Percentiles rank a stretch among this genome's conserved stretches.
phyloP scores from a whole-genome alignment of 1,140 invertebrate genomes.

The Geopemphigus sp. region DNA sequence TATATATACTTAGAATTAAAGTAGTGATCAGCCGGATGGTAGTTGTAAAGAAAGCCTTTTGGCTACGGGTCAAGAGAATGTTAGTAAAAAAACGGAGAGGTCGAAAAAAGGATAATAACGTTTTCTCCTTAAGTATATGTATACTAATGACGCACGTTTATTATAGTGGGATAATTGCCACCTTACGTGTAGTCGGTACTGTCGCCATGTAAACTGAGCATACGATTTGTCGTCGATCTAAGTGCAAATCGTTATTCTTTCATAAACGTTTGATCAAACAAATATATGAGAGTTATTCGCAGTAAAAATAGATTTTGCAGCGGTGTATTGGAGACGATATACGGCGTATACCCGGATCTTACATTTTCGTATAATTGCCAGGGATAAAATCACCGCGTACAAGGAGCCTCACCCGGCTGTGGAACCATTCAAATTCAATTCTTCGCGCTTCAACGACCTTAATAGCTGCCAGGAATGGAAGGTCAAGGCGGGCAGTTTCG shows the following conservation, averaged over 20 bases:
- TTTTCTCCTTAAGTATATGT: neutral
- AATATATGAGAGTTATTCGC: too few relatives aligned
- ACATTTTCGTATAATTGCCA: too few relatives aligned
- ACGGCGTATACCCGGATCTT: too few relatives aligned
- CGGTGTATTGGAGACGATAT: too few relatives aligned
- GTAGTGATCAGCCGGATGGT: neutral
- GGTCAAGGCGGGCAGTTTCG: too few relatives aligned
- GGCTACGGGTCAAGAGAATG: conserved; percentile 2
- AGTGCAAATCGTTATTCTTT: neutral
- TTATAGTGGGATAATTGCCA: conserved; percentile 24
- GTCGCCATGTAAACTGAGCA: neutral
- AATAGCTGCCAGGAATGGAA: too few relatives aligned
- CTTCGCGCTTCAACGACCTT: too few relatives aligned
- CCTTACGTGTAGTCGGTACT: neutral
- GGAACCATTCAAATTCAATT: too few relatives aligned
- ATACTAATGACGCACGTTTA: neutral
- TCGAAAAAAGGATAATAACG: conserved; percentile 21
- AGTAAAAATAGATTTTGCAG: too few relatives aligned
- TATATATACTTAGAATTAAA: neutral
- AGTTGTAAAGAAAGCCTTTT: neutral
- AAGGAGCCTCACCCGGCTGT: too few relatives aligned
- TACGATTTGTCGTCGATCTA: neutral
- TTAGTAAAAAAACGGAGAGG: conserved; percentile 4
- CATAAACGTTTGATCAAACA: neutral
- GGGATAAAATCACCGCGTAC: too few relatives aligned